phyloP scores from a whole-genome alignment of 2,113 vertebrate species.

The Sander vitreus region DNA sequence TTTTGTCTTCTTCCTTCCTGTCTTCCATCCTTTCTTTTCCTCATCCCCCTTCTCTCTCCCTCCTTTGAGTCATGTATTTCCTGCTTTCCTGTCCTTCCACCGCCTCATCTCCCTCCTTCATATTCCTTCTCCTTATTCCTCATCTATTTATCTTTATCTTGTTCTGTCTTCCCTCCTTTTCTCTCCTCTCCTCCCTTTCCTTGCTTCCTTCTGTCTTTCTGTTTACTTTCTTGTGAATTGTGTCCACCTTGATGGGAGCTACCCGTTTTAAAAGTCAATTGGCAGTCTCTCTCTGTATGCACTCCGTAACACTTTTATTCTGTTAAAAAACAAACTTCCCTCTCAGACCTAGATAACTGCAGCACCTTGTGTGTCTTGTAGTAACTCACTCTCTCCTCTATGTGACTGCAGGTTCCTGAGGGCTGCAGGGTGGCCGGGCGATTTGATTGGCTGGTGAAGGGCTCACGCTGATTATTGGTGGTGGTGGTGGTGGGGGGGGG shows the following conservation, averaged over 20 bases:
- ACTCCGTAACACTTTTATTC: not conserved
- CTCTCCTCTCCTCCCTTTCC: not conserved
- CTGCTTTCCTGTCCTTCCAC: not conserved
- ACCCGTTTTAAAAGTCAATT: not conserved
- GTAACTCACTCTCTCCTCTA: conserved; percentile 93
- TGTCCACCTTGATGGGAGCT: not conserved
- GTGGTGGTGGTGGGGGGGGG: conserved; percentile 22
- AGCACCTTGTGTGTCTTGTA: conserved; percentile 27
- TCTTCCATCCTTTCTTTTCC: no score
- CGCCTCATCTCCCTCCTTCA: not conserved
- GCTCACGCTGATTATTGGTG: conserved; percentile 89
- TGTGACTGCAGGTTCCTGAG: conserved; percentile 99
- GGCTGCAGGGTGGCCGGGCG: conserved; percentile 92
- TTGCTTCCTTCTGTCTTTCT: not conserved
- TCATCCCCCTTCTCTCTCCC: not conserved
- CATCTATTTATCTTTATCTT: not conserved
- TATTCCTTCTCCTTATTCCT: not conserved
- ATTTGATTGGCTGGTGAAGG: conserved; percentile 98
- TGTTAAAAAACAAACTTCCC: not conserved
- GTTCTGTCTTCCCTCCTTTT: not conserved
- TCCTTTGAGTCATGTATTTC: no score
- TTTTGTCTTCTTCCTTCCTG: not conserved
- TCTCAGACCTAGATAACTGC: not conserved
- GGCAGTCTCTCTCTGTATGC: not conserved
- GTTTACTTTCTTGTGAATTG: not conserved